Conservation (phyloP, 2,888 invertebrate genomes). For the Drosophila hawaiiensis region DNA sequence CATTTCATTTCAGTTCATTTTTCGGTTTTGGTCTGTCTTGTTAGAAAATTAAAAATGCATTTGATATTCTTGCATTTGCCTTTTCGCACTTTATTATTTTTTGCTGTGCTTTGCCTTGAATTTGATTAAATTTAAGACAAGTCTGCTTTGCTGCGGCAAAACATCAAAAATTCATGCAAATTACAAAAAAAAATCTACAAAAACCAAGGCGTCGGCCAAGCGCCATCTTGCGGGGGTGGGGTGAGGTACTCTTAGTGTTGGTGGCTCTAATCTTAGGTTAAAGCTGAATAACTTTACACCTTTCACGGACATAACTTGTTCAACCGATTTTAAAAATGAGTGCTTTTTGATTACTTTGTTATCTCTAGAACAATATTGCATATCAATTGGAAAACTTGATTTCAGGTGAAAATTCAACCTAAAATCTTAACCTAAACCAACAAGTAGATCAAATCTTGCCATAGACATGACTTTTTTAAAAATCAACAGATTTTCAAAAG, state of each 20-base stretch:
- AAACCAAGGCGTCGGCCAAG: background rate
- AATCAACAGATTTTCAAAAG: background rate
- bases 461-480: no score
- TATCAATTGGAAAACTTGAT: no score
- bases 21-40: background rate
- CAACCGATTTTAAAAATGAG: background rate
- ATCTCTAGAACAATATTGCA: background rate
- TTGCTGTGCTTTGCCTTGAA: conserved; percentile 7
- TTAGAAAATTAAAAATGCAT: conserved; percentile 33
- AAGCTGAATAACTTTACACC: background rate
- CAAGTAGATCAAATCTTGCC: background rate
- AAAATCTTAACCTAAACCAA: background rate
- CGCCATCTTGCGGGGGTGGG: background rate
- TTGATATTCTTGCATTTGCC: conserved; percentile 16
- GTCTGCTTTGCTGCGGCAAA: conserved; percentile 26
- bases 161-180: conserved; percentile 67
- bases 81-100: background rate
- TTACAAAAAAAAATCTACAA: conserved; percentile 1
- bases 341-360: background rate
- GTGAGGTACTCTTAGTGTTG: no score
- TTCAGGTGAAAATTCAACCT: no score
- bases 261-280: background rate
- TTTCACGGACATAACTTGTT: background rate
- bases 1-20: background rate
- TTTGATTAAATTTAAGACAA: conserved; percentile 63